phyloP scores from a whole-genome alignment of 2,888 invertebrate genomes.

The Herminia tarsipennalis region DNA sequence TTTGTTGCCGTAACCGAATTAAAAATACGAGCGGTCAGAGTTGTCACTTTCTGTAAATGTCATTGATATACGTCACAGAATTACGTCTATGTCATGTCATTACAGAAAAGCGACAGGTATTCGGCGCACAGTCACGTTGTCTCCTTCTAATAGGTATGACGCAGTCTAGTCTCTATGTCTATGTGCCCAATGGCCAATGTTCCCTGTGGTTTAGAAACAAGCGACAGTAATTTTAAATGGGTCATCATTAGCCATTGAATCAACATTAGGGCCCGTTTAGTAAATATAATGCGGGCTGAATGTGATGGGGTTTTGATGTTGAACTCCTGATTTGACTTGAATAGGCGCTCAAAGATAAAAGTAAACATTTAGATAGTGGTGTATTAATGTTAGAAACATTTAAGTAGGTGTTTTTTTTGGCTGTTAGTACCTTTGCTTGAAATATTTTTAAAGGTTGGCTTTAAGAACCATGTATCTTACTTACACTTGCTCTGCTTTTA shows the following conservation, averaged over 20 bases:
- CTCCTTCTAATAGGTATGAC: no score
- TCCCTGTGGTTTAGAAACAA: constrained; percentile 36
- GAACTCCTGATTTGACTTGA: not conserved
- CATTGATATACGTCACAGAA: no score
- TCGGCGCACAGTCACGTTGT: no score
- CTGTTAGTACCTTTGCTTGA: not conserved
- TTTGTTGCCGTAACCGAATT: no score
- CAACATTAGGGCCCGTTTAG: constrained; percentile 39
- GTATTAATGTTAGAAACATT: not conserved
- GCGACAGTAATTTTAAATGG: constrained; percentile 49
- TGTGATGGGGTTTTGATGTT: not conserved
- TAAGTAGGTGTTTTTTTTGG: not conserved
- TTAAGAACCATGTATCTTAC: no score
- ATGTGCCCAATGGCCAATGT: constrained; percentile 13
- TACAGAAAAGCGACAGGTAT: no score
- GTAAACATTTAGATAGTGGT: not conserved
- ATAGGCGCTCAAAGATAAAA: not conserved
- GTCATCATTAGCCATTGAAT: constrained; percentile 44
- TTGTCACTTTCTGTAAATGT: no score
- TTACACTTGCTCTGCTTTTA: no score
- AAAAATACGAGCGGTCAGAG: no score
- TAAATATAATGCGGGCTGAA: constrained; percentile 27
- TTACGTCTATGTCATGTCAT: no score
- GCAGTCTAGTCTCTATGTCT: no score
- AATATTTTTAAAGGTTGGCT: no score